phyloP scores from a whole-genome alignment of 1,140 invertebrate species.

The Zeugodacus cucurbitae region DNA sequence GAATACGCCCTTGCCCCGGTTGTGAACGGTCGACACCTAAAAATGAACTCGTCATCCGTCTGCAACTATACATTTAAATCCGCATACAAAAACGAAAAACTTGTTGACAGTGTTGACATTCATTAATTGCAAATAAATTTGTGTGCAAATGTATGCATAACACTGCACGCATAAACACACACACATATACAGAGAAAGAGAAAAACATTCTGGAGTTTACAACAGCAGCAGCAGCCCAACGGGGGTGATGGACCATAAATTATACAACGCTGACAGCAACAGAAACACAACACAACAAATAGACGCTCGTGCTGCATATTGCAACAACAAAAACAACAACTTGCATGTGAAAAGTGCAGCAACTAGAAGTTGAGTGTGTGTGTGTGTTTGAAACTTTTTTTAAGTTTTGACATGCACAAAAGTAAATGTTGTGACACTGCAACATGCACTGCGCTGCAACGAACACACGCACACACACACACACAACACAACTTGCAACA shows the following conservation, averaged over 20 bases:
- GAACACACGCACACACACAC: not conserved
- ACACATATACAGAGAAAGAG: not conserved
- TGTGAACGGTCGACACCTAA: not conserved
- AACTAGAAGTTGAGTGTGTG: not conserved
- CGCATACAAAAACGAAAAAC: constrained; percentile 21
- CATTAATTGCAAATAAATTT: constrained; percentile 39
- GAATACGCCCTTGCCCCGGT: not conserved
- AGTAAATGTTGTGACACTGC: constrained; percentile 35
- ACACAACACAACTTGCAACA: not conserved
- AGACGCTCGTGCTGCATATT: not conserved
- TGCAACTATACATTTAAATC: constrained; percentile 4
- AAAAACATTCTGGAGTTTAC: not conserved
- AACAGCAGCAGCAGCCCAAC: not conserved
- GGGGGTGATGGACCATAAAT: constrained; percentile 32
- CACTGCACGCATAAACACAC: not conserved
- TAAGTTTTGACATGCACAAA: constrained; percentile 32
- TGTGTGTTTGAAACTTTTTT: not conserved
- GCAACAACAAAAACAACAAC: not conserved
- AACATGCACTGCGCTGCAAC: not conserved
- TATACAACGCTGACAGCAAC: constrained; percentile 33
- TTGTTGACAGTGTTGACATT: constrained; percentile 36
- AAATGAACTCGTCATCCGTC: constrained; percentile 22
- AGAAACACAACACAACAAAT: not conserved
- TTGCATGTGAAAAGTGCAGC: not conserved
- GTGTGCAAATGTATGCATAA: constrained; percentile 33